These are phyloP conservation scores for Turdus rufiventris DNA, from an alignment of 2,113 vertebrate genomes.

Conservation along the genomic window DNA sequence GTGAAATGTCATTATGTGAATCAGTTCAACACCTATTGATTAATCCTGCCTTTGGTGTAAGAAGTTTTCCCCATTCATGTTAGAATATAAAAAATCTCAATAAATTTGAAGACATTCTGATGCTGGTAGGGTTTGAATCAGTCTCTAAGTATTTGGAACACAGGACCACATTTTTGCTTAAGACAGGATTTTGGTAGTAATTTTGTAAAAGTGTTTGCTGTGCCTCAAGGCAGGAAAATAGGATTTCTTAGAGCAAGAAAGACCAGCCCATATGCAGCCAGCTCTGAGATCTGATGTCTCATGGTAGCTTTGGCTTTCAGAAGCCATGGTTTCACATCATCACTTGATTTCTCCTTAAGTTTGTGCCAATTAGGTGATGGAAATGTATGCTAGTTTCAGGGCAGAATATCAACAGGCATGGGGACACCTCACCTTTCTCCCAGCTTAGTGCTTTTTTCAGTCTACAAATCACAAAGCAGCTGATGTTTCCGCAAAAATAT, in stretches of 20 bases:
- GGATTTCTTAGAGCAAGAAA: not conserved
- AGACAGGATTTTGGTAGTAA: not conserved
- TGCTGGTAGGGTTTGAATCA: not conserved
- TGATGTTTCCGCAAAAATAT: not conserved
- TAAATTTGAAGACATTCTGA: not conserved
- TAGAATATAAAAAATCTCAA: not conserved
- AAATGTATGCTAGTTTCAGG: not conserved
- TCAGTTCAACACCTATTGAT: not conserved
- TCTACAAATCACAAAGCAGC: not conserved
- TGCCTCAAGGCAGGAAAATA: not conserved
- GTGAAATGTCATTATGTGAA: conserved; percentile 8
- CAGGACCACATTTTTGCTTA: not conserved
- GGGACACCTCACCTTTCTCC: not conserved
- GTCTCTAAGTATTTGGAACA: not conserved
- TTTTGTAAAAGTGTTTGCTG: not conserved
- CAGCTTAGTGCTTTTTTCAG: not conserved
- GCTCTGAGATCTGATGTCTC: not conserved
- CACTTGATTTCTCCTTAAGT: not conserved
- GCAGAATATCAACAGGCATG: not conserved
- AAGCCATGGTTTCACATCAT: not conserved
- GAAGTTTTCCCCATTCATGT: not conserved
- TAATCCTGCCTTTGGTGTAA: not conserved
- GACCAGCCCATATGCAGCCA: not conserved
- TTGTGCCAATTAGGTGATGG: not conserved
- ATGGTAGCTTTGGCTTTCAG: not conserved